These are phyloP conservation scores for Chionoecetes opilio DNA, from an alignment of 1,140 invertebrate genomes.

Conservation along the genomic window DNA sequence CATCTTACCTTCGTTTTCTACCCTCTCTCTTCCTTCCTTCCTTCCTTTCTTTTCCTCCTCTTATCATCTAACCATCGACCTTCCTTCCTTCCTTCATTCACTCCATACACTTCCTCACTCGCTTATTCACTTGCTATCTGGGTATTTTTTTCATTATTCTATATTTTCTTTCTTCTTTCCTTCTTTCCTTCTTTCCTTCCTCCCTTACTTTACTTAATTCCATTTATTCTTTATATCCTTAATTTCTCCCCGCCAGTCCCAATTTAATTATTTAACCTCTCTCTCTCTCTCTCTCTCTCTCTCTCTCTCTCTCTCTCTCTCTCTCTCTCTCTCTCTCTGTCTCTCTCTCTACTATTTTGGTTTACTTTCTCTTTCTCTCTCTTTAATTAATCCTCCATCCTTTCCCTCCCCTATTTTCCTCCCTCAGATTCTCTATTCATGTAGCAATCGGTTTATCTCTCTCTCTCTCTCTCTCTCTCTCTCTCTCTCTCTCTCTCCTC, in stretches of 20 bases:
- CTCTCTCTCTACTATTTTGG: neutral
- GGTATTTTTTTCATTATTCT: too few relatives aligned
- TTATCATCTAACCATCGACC: too few relatives aligned
- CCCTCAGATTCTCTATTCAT: neutral
- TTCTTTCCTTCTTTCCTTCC: too few relatives aligned
- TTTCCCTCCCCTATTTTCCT: neutral
- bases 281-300: neutral
- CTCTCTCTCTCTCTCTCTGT: constrained; percentile 8
- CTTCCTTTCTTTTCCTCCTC: too few relatives aligned
- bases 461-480: neutral
- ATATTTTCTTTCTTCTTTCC: too few relatives aligned
- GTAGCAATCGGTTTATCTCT: neutral
- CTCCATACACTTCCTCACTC: neutral
- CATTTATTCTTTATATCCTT: too few relatives aligned
- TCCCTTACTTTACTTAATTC: too few relatives aligned
- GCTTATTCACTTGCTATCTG: too few relatives aligned
- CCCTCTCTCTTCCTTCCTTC: too few relatives aligned
- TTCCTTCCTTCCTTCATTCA: too few relatives aligned
- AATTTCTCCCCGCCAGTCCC: too few relatives aligned
- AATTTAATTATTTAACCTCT: too few relatives aligned
- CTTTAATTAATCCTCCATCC: neutral
- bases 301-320: neutral
- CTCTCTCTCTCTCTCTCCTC: neutral
- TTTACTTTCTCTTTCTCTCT: constrained; percentile 39
- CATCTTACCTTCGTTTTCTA: neutral